Evolutionary conservation across 2,888 invertebrate species (phyloP), one percentile per base, ranked within the genome.

Genomic region (Thalpophila matura): DNA sequence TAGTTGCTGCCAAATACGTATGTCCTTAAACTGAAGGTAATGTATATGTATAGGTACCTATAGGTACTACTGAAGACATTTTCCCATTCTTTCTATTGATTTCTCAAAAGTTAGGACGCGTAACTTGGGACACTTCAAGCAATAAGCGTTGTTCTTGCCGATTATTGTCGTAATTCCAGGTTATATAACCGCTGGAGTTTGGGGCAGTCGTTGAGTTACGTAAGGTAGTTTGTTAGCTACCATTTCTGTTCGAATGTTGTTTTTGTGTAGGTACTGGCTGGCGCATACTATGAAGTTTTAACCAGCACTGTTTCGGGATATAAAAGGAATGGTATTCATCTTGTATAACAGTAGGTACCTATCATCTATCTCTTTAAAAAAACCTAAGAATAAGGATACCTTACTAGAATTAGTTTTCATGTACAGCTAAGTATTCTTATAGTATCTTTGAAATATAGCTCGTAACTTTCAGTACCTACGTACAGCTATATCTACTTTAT

Each of bases 151-250:
- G 26, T 43, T 24, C 14, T 42, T 20, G 10, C 31, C 27, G 9
- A 38, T 59, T 47, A 37, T 33, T 26, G 10, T n/a, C 45, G 12
- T 38, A 26, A 43, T 45, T 18, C 53, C 38, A 16, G 26, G 24
- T 71, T 55, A 71, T 20, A 55, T 67, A 71, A 66, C 31, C 3
- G 22, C n/a, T 18, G 20, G 7, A 42, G 27, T 49, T 50, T 38
- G 35, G 49, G 29, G 14, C 35, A 40, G 12, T 40, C 33, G 16
- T 70, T 31, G 29, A 10, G 33, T 71, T 68, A 68, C 26, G 31
- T 63, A 71, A 71, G 22, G 18, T 27, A 27, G 26, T 47, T 45
- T 24, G 10, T 49, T 55, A 27, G 3, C 22, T 18, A 22, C 29
- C 45, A 50, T 45, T 50, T 61, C 20, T 16, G 43, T 38, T 26